A percentile compares a stretch with the other conserved stretches of the same genome.
Evolutionary conservation across 1,140 invertebrate genomes (phyloP).

Genomic region (Ctenoplectra terminalis): DNA sequence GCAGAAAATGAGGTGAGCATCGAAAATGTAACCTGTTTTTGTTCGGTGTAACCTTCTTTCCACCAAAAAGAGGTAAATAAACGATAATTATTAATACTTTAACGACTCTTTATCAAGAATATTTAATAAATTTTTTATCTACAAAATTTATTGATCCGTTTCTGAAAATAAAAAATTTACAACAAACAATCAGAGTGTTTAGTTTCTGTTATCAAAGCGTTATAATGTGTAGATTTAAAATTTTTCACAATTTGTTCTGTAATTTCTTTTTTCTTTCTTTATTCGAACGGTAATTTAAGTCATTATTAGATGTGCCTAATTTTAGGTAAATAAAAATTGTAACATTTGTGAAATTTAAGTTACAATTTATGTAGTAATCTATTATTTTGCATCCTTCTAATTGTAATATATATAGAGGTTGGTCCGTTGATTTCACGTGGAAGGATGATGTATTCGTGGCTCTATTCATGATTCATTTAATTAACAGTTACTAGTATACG

Average conservation of each 20-base stretch:
- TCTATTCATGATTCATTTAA: slow-evolving; percentile 45
- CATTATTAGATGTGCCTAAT: too few relatives aligned
- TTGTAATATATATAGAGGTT: background rate
- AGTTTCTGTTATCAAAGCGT: slow-evolving; percentile 5
- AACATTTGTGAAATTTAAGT: background rate
- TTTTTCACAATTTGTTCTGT: too few relatives aligned
- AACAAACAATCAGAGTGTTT: background rate
- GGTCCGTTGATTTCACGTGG: background rate
- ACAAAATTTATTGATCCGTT: background rate
- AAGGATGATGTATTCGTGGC: slow-evolving; percentile 28
- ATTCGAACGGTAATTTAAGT: too few relatives aligned
- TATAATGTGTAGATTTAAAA: background rate
- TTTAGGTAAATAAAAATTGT: background rate
- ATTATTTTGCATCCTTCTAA: background rate
- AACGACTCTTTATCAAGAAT: background rate
- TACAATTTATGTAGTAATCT: background rate
- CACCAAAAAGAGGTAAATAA: slow-evolving; percentile 66
- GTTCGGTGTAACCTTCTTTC: slow-evolving; percentile 30
- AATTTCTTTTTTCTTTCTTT: too few relatives aligned
- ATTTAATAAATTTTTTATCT: background rate
- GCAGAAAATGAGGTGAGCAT: slow-evolving; percentile 61
- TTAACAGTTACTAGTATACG: slow-evolving; percentile 7
- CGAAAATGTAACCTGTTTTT: slow-evolving; percentile 48
- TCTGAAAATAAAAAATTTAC: too few relatives aligned
- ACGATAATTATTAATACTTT: slow-evolving; percentile 36